Evolutionary conservation across 2,113 vertebrate genomes (phyloP).

Genomic region (Poecilia latipinna): DNA sequence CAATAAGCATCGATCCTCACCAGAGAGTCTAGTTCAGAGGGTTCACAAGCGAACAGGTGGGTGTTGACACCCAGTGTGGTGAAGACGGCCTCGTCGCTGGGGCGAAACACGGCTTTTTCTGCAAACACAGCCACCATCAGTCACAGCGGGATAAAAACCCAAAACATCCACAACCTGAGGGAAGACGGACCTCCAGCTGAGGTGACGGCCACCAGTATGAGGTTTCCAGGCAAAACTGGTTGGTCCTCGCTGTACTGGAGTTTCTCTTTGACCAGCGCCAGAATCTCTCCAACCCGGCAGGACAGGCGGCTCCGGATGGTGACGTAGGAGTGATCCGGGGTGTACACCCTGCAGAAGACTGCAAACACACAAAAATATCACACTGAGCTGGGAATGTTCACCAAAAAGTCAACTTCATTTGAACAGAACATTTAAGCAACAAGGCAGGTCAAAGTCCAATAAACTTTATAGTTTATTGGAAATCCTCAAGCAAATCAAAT

Average conservation of each 20-base stretch:
- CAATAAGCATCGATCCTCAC: slow-evolving; percentile 73
- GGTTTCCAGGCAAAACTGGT: slow-evolving; percentile 83
- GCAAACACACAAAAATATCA: not conserved
- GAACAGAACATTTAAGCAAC: no score
- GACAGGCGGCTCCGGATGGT: slow-evolving; percentile 96
- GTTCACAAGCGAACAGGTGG: slow-evolving; percentile 94
- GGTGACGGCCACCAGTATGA: slow-evolving; percentile 91
- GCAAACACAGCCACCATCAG: not conserved
- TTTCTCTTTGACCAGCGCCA: slow-evolving; percentile 91
- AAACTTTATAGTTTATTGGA: no score
- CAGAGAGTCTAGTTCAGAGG: slow-evolving; percentile 87
- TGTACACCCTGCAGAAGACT: slow-evolving; percentile 98
- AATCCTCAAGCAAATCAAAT: no score
- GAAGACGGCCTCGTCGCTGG: slow-evolving; percentile 95
- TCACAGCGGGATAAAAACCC: not conserved
- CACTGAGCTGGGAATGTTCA: not conserved
- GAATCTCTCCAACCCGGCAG: slow-evolving; percentile 94
- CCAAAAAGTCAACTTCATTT: no score
- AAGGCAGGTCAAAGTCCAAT: no score
- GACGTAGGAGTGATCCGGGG: slow-evolving; percentile 95
- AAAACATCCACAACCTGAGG: not conserved
- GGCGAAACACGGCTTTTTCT: slow-evolving; percentile 94
- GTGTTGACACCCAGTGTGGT: slow-evolving; percentile 97
- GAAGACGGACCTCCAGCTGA: slow-evolving; percentile 86
- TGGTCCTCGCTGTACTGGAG: slow-evolving; percentile 96